Conservation (phyloP, 1,140 invertebrate genomes). For the Drosophila equinoxialis region DNA sequence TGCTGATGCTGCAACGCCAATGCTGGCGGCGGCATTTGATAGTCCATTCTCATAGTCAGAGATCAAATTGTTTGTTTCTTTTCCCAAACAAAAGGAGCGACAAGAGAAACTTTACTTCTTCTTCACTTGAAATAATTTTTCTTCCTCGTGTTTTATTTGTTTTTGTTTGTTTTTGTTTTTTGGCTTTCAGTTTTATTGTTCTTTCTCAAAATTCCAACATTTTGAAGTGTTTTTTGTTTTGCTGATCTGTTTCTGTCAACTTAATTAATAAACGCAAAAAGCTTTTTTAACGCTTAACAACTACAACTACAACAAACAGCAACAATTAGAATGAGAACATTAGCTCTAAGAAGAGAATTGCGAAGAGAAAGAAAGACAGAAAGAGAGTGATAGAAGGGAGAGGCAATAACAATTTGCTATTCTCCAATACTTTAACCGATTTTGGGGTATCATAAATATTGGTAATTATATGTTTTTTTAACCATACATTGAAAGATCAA, state of each 20-base stretch:
- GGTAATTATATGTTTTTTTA: not conserved
- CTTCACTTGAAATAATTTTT: not conserved
- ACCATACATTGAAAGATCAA: too few species aligned
- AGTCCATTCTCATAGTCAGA: slow-evolving; percentile 83
- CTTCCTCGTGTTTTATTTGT: not conserved
- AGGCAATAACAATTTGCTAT: not conserved
- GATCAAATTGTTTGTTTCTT: slow-evolving; percentile 27
- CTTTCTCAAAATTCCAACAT: slow-evolving; percentile 6
- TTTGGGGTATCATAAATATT: not conserved
- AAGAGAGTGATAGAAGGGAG: slow-evolving; percentile 13
- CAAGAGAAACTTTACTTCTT: not conserved
- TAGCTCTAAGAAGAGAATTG: slow-evolving; percentile 32
- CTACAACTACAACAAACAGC: slow-evolving; percentile 9
- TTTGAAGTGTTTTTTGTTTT: slow-evolving; percentile 22
- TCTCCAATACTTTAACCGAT: not conserved
- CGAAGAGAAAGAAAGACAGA: not conserved
- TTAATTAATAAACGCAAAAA: slow-evolving; percentile 45
- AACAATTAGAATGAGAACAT: slow-evolving; percentile 13
- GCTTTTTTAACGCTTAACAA: slow-evolving; percentile 57
- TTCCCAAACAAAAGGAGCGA: not conserved
- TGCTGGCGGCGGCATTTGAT: slow-evolving; percentile 83
- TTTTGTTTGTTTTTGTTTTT: slow-evolving; percentile 3
- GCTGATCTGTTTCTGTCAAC: slow-evolving; percentile 30
- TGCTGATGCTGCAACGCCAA: slow-evolving; percentile 68
- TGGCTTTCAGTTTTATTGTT: slow-evolving; percentile 18